Evolutionary conservation across 1,140 invertebrate species (phyloP).

Genomic region (Rhagoletis zephyria): DNA sequence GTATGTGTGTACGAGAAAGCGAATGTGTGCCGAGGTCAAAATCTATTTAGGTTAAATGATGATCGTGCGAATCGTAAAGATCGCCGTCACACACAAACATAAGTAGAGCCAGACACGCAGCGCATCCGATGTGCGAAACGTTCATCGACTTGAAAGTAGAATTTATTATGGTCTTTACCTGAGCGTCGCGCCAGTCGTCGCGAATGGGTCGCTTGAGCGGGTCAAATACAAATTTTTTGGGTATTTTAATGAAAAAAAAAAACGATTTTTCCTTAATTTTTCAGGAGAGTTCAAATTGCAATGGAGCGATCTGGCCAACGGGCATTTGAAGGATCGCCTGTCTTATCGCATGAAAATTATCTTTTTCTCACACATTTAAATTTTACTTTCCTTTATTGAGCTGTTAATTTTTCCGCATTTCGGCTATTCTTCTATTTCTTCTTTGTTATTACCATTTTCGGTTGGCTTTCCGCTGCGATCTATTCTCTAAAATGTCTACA

Average conservation of each 20-base stretch:
- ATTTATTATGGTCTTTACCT: constrained; percentile 47
- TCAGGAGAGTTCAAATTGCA: constrained; percentile 37
- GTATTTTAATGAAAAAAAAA: constrained; percentile 6
- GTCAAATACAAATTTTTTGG: constrained; percentile 44
- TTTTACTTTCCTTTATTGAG: constrained; percentile 48
- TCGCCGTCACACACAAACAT: neutral
- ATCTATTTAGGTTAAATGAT: constrained; percentile 51
- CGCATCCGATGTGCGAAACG: constrained; percentile 37
- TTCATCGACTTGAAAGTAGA: neutral
- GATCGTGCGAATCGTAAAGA: constrained; percentile 52
- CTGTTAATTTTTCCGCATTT: constrained; percentile 38
- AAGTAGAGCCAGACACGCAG: neutral
- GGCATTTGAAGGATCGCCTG: constrained; percentile 12
- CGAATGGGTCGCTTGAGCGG: constrained; percentile 21
- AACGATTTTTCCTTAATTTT: neutral
- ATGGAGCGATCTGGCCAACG: neutral
- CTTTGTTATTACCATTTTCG: constrained; percentile 19
- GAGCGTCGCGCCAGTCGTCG: neutral
- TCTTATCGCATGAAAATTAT: constrained; percentile 13
- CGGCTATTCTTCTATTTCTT: neutral
- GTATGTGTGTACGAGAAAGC: neutral
- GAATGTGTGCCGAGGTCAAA: constrained; percentile 45
- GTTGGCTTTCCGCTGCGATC: neutral
- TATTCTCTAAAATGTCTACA: neutral
- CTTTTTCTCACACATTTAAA: constrained; percentile 48